Evolutionary conservation across 1,140 invertebrate species (phyloP), one percentile per base, ranked within the genome.

Genomic region (Galleria mellonella): DNA sequence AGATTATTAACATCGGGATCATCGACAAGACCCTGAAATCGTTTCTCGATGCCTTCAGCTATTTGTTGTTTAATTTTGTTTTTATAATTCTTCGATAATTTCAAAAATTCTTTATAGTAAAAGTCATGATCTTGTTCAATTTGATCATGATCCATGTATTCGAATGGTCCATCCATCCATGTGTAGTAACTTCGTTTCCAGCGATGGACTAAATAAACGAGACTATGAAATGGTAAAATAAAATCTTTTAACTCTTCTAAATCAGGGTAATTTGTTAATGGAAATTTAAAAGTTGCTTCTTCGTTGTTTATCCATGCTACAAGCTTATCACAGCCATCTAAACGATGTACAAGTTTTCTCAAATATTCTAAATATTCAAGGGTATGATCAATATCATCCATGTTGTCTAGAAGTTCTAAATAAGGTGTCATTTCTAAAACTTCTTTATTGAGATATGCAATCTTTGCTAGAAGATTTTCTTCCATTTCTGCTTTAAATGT

Each of bases 121-220:
- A 92, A 89, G 10, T 93, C 91, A 1, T 93, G 90, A 50, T 90
- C 90, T 33, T 87, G 72, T 76, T 96, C 94, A 40, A 96, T 92
- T 55, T 88, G 84, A 29, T 89, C 83, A 6, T 92, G 90, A 68
- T 95, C 89, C 32, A 97, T 84, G 63, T 94, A 93, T 70, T 94
- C 90, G 83, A 97, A 97, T 2, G 92, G 90, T n/a, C 96, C 96
- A 79, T 97, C 93, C 88, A 97, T 91, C 94, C 95, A 97, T 35
- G 93, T 92, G 62, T 92, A 93, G 65, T 93, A 91, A 51, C 92
- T 92, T 45, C 92, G 90, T 73, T 92, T 90, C 94, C 96, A 97
- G 64, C 91, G 91, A 52, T 86, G 82, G 17, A 82, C 66, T 35
- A 78, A 78, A 81, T 87, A 87, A 62, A 94, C 87, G 2, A 94